Evolutionary conservation across 2,797 vertebrate species (phyloP).

Genomic region (Crenichthys baileyi): DNA sequence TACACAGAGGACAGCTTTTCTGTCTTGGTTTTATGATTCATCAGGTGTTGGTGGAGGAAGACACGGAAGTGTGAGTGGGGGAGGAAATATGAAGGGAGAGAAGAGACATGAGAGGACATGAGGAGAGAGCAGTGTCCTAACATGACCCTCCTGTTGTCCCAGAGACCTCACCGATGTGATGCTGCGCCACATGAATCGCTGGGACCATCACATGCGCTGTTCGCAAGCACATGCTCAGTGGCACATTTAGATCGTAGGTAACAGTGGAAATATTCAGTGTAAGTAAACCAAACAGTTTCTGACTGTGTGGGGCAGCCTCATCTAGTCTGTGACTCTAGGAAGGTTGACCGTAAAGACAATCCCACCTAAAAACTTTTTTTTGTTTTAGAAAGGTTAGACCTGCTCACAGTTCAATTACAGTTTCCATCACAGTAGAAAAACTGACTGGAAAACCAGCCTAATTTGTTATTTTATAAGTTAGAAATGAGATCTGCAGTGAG

Average conservation of each 20-base stretch:
- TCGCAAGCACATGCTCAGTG: background rate
- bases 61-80: background rate
- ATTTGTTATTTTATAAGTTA: background rate
- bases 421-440: background rate
- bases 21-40: slow-evolving; percentile 9
- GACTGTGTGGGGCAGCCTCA: background rate
- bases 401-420: background rate
- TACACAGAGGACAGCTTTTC: background rate
- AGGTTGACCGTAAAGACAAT: too few species aligned
- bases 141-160: slow-evolving; percentile 27
- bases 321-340: too few species aligned
- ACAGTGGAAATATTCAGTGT: too few species aligned
- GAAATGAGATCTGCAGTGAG: background rate
- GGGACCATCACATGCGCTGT: slow-evolving; percentile 26
- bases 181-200: slow-evolving; percentile 49
- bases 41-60: slow-evolving; percentile 1
- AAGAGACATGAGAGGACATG: background rate
- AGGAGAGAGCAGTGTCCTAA: slow-evolving; percentile 15
- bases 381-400: background rate
- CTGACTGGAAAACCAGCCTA: background rate
- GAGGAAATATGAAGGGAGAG: background rate
- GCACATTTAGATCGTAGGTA: background rate
- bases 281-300: background rate
- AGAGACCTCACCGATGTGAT: slow-evolving; percentile 57
- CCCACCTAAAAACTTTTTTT: background rate